Conservation (phyloP, 2,113 vertebrate species). For the Archilochus colubris region DNA sequence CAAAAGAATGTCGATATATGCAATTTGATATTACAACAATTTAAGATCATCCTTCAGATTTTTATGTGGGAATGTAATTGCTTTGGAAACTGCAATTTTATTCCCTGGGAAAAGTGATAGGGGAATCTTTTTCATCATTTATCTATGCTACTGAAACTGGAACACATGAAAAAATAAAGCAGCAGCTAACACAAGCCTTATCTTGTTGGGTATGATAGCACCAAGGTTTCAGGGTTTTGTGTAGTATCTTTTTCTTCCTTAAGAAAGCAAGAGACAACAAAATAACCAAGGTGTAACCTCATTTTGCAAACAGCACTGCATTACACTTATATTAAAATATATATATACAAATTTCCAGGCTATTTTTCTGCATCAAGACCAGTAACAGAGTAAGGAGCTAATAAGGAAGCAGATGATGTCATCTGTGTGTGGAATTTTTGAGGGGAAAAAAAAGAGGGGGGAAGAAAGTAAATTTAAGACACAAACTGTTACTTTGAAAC, state of each 20-base stretch:
- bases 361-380: neutral
- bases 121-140: neutral
- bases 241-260: neutral
- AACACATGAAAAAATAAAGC: neutral
- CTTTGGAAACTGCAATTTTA: constrained; percentile 50
- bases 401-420: neutral
- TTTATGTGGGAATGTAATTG: neutral
- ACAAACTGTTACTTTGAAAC: neutral
- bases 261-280: neutral
- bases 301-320: neutral
- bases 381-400: neutral
- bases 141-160: neutral
- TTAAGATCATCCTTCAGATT: neutral
- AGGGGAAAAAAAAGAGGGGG: too few species aligned
- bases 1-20: neutral
- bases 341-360: neutral
- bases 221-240: neutral
- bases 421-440: neutral
- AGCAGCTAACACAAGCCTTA: constrained; percentile 15
- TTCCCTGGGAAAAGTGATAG: constrained; percentile 43
- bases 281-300: neutral
- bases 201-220: neutral
- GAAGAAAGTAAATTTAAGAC: neutral
- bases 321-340: neutral
- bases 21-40: constrained; percentile 11